phyloP scores from a whole-genome alignment of 2,113 vertebrate species.

The Astatotilapia flaviijosephi region DNA sequence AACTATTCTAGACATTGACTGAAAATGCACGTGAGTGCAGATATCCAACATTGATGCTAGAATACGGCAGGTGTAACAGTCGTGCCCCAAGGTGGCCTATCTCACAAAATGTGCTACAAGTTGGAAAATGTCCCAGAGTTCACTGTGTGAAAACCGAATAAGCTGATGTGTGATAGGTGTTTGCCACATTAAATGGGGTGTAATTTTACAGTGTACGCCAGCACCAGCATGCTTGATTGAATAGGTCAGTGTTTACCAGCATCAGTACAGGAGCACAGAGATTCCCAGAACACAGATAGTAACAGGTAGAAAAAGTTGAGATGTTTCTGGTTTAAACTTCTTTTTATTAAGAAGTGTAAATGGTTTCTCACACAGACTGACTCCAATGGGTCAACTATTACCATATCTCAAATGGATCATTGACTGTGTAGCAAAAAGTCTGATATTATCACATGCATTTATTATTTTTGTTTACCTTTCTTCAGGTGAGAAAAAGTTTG shows the following conservation, averaged over 20 bases:
- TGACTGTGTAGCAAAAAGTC: neutral
- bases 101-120: neutral
- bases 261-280: neutral
- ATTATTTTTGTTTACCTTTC: neutral
- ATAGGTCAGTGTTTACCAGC: neutral
- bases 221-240: neutral
- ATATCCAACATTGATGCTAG: neutral
- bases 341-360: neutral
- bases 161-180: neutral
- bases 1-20: rapidly evolving
- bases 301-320: neutral
- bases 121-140: neutral
- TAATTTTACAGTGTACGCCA: neutral
- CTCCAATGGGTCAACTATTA: rapidly evolving
- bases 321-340: neutral
- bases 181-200: neutral
- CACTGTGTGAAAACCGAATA: neutral
- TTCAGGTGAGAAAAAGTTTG: slow-evolving; percentile 91
- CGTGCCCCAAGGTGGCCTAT: neutral
- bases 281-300: neutral
- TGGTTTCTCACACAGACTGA: neutral
- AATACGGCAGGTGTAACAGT: neutral
- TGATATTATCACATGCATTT: neutral
- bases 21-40: neutral
- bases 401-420: neutral